Evolutionary conservation across 2,797 vertebrate species (phyloP).

Genomic region (Artibeus jamaicensis): DNA sequence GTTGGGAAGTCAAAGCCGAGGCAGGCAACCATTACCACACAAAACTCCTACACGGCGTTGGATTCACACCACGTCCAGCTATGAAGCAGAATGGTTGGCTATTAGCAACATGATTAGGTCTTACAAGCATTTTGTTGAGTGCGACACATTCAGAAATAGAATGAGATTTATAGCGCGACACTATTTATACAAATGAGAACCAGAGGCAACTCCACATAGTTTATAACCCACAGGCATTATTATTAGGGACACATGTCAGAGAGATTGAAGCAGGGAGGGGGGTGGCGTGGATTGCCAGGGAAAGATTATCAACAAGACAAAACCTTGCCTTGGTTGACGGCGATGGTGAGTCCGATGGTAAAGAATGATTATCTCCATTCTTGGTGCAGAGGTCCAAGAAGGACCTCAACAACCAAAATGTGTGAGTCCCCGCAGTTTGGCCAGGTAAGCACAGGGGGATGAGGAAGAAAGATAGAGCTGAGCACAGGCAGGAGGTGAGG

Average conservation of each 20-base stretch:
- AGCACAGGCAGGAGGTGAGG: background rate
- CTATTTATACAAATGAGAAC: background rate
- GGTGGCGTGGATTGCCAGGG: accelerated
- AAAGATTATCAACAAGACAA: accelerated
- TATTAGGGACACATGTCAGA: background rate
- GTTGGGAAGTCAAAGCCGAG: background rate
- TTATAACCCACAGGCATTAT: background rate
- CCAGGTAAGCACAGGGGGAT: background rate
- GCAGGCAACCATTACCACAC: accelerated
- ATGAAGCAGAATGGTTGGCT: accelerated
- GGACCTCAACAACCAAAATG: accelerated
- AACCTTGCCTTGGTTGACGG: background rate
- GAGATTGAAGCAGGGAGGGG: background rate
- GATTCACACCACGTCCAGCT: accelerated
- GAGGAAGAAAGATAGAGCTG: accelerated
- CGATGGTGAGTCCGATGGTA: accelerated
- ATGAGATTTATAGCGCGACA: background rate
- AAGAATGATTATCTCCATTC: accelerated
- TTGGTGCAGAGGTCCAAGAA: background rate
- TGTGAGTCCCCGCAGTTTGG: background rate
- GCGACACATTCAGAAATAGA: background rate
- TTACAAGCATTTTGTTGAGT: background rate
- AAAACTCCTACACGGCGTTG: accelerated
- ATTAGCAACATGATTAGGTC: background rate
- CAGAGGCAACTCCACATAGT: accelerated